phyloP scores from a whole-genome alignment of 2,797 vertebrate genomes.

The Coranthus polyacanthus region DNA sequence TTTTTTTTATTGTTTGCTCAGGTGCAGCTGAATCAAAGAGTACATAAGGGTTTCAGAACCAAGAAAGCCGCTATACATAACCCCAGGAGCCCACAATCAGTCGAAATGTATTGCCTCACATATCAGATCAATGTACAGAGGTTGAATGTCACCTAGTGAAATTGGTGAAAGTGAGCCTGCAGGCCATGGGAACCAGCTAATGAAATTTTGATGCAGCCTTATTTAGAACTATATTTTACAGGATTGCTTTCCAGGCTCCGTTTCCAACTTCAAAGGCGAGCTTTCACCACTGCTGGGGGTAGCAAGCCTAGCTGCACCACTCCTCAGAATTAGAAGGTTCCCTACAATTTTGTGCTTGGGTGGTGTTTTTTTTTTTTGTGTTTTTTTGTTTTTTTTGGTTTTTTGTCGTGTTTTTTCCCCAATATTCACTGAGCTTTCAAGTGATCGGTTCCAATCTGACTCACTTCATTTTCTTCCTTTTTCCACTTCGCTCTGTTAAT shows the following conservation, averaged over 20 bases:
- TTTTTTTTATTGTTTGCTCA: background rate
- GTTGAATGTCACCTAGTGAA: conserved; percentile 73
- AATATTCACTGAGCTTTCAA: conserved; percentile 50
- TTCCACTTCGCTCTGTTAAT: conserved; percentile 54
- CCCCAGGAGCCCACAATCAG: conserved; percentile 38
- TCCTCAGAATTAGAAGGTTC: conserved; percentile 39
- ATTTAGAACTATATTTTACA: conserved; percentile 81
- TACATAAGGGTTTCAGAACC: background rate
- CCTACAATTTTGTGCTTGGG: conserved; percentile 17
- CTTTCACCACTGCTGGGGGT: conserved; percentile 74
- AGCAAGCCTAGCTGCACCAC: conserved; percentile 15
- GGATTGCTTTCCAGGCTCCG: conserved; percentile 80
- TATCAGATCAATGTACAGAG: conserved; percentile 68
- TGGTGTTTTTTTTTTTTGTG: conserved; percentile 11
- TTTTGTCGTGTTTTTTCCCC: background rate
- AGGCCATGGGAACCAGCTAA: conserved; percentile 61
- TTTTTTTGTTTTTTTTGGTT: background rate
- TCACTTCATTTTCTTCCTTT: conserved; percentile 59
- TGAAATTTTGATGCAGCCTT: conserved; percentile 82
- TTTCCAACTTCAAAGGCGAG: conserved; percentile 82
- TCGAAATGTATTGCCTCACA: conserved; percentile 41
- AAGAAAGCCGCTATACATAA: conserved; percentile 4
- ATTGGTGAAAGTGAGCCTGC: conserved; percentile 74
- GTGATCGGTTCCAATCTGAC: conserved; percentile 61
- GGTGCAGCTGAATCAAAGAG: background rate